Conservation (phyloP, 2,113 vertebrate species). For the Serinus canaria region DNA sequence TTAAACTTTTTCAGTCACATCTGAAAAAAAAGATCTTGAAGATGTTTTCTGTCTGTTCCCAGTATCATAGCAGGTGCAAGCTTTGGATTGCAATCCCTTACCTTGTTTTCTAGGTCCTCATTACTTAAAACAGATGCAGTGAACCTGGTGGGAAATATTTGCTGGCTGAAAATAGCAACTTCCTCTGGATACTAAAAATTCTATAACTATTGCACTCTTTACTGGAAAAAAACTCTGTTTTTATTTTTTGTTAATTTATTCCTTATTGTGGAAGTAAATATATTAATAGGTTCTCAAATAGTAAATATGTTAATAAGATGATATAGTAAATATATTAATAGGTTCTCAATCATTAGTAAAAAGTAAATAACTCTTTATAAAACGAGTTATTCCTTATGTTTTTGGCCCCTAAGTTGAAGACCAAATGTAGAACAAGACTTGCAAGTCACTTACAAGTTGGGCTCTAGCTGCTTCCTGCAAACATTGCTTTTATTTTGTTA, state of each 20-base stretch:
- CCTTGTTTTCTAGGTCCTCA: neutral
- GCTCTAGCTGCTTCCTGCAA: neutral
- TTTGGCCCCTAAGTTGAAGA: neutral
- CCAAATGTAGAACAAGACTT: neutral
- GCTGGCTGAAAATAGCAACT: neutral
- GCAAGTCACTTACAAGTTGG: neutral
- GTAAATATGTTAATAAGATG: neutral
- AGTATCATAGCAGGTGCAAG: neutral
- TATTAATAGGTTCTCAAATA: neutral
- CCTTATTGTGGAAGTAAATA: neutral
- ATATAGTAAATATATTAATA: neutral
- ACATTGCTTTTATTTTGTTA: neutral
- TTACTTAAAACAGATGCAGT: neutral
- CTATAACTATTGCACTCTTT: neutral
- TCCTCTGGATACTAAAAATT: neutral
- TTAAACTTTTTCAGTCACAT: constrained; percentile 46
- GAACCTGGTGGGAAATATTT: neutral
- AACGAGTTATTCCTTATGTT: neutral
- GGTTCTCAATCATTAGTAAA: neutral
- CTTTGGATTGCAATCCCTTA: neutral
- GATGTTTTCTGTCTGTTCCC: neutral
- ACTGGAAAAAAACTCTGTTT: neutral
- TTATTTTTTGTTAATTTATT: neutral
- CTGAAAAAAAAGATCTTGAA: neutral
- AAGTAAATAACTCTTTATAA: neutral